Conservation (phyloP, 2,888 invertebrate species). For the Leptopilina myrica region DNA sequence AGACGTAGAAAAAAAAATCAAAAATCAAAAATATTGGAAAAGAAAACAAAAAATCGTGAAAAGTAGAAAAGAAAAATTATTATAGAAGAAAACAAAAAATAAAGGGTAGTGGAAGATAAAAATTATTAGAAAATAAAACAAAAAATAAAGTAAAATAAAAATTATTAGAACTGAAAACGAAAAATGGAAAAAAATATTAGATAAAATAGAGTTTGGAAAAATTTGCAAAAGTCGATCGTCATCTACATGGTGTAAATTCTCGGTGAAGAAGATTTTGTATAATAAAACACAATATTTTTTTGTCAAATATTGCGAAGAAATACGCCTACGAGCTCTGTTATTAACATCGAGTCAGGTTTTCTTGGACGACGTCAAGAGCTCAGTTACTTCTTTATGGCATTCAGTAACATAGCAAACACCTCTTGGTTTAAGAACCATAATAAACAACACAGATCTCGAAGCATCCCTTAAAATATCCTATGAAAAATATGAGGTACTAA, state of each 20-base stretch:
- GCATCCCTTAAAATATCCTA: conserved; percentile 11
- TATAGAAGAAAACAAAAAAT: no score
- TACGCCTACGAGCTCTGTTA: conserved; percentile 23
- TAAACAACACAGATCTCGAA: conserved; percentile 32
- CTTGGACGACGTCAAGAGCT: conserved; percentile 20
- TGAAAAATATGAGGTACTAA: conserved; percentile 32
- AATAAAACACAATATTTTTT: not conserved
- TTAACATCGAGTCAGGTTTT: conserved; percentile 23
- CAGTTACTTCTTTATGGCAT: conserved; percentile 36
- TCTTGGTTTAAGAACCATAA: conserved; percentile 30
- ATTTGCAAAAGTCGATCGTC: not conserved
- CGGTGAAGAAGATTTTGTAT: conserved; percentile 10
- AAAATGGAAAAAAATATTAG: not conserved
- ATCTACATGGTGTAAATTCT: not conserved
- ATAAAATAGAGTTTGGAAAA: not conserved
- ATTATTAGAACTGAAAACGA: not conserved
- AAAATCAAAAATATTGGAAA: no score
- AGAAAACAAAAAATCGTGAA: no score
- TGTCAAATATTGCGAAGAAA: conserved; percentile 2
- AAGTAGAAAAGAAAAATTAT: no score
- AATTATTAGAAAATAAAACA: not conserved
- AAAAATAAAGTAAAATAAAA: not conserved
- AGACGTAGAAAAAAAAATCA: no score
- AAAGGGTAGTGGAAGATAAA: no score
- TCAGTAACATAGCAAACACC: conserved; percentile 37